Percentiles rank a stretch among this genome's conserved stretches.
phyloP scores from a whole-genome alignment of 2,113 vertebrate species.

The Physeter macrocephalus region DNA sequence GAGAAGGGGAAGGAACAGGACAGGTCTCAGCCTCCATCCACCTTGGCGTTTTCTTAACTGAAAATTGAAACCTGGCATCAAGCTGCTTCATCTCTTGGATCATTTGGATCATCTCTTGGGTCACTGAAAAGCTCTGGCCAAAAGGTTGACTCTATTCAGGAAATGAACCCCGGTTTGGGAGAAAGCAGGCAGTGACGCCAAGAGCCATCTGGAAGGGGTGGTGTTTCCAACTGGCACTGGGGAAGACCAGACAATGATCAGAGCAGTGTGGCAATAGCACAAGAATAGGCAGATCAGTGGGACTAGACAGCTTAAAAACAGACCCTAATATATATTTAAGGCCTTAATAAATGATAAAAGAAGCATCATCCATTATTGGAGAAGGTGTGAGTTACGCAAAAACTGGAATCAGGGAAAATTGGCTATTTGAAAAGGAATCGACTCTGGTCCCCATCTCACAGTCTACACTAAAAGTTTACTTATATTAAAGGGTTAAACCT shows the following conservation, averaged over 20 bases:
- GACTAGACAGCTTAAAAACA: not conserved
- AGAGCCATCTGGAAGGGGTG: not conserved
- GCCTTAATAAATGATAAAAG: not conserved
- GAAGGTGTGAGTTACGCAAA: not conserved
- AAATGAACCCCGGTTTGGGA: not conserved
- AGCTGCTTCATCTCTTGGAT: not conserved
- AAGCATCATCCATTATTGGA: not conserved
- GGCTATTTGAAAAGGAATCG: not conserved
- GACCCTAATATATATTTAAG: not conserved
- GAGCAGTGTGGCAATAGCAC: not conserved
- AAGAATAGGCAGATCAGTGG: not conserved
- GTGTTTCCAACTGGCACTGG: accelerated
- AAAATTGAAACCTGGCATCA: not conserved
- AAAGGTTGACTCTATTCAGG: not conserved
- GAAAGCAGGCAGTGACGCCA: not conserved
- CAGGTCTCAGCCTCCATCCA: not conserved
- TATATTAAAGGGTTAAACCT: constrained; percentile 27
- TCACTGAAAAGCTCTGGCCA: not conserved
- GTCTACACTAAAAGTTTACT: not conserved
- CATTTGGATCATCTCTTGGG: not conserved
- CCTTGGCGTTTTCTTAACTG: not conserved
- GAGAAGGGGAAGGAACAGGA: too few species aligned
- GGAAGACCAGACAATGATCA: not conserved
- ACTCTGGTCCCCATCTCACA: not conserved
- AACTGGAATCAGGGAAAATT: not conserved